Percentiles rank a stretch among this genome's conserved stretches.
These are phyloP conservation scores for Nematostella vectensis DNA, from an alignment of 92 coral and sea anemone species.

Conservation along the genomic window DNA sequence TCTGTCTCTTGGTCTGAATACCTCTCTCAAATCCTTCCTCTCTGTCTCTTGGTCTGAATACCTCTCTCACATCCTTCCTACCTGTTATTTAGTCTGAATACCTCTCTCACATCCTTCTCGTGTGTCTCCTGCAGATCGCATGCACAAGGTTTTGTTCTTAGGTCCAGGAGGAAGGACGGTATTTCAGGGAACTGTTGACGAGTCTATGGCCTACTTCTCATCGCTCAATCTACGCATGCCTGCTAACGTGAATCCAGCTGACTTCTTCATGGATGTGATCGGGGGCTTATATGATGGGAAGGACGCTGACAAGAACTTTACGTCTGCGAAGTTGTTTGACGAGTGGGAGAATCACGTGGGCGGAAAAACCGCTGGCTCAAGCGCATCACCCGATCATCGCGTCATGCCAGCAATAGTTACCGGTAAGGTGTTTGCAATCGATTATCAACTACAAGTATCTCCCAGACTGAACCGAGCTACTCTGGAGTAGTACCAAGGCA, in stretches of 20 bases:
- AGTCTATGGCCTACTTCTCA: slow-evolving; percentile 50
- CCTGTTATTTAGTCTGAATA: too few species aligned
- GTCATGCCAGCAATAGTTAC: slow-evolving; percentile 1
- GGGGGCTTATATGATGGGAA: slow-evolving; percentile 44
- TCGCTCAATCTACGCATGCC: slow-evolving; percentile 46
- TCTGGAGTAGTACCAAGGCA: too few species aligned
- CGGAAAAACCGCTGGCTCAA: neutral
- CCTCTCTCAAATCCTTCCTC: too few species aligned
- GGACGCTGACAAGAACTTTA: slow-evolving; percentile 2
- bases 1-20: too few species aligned
- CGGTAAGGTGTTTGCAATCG: too few species aligned
- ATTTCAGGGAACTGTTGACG: slow-evolving; percentile 62
- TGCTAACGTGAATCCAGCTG: slow-evolving; percentile 76
- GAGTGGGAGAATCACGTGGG: slow-evolving; percentile 12
- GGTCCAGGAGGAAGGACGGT: slow-evolving; percentile 87
- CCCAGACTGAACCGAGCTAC: too few species aligned
- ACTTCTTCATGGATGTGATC: slow-evolving; percentile 84
- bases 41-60: too few species aligned
- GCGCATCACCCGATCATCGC: neutral
- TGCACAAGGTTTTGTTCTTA: slow-evolving; percentile 75
- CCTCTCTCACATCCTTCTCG: too few species aligned
- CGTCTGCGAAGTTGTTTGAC: slow-evolving; percentile 6
- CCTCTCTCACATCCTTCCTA: too few species aligned
- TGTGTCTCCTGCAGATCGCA: slow-evolving; percentile 28
- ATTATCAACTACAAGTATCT: too few species aligned